Percentiles rank a stretch among this genome's conserved stretches.
Conservation (phyloP, 1,140 invertebrate species). For the Drosophila kepulauana region DNA sequence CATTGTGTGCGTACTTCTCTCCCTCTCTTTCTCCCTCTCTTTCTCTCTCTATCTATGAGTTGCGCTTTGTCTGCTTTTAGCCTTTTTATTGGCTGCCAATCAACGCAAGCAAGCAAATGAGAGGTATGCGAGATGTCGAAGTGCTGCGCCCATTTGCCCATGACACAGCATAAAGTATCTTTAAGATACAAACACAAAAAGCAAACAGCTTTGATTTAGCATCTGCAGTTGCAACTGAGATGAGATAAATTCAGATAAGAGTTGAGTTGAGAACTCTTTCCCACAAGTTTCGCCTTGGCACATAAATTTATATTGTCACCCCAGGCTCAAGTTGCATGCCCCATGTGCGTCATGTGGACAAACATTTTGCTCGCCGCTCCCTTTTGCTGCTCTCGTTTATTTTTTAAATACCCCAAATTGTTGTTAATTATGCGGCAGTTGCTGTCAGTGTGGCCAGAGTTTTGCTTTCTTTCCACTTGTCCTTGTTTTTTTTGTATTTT, state of each 20-base stretch:
- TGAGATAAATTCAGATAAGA: slow-evolving; percentile 16
- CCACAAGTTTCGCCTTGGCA: background rate
- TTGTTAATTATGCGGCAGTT: slow-evolving; percentile 69
- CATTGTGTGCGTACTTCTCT: background rate
- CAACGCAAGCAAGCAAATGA: slow-evolving; percentile 39
- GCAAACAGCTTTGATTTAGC: slow-evolving; percentile 64
- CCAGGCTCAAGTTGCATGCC: slow-evolving; percentile 19
- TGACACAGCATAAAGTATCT: slow-evolving; percentile 66
- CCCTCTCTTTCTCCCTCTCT: background rate
- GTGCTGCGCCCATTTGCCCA: slow-evolving; percentile 51
- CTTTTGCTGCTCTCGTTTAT: slow-evolving; percentile 8
- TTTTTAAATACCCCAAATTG: slow-evolving; percentile 67
- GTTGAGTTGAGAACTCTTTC: background rate
- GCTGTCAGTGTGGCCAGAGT: slow-evolving; percentile 49
- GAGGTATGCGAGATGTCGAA: slow-evolving; percentile 46
- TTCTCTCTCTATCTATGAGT: slow-evolving; percentile 5
- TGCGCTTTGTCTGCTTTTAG: slow-evolving; percentile 32
- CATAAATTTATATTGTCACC: slow-evolving; percentile 9
- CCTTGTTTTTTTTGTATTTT: slow-evolving; percentile 7
- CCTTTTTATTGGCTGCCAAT: slow-evolving; percentile 71
- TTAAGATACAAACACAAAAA: slow-evolving; percentile 29
- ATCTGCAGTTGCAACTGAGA: slow-evolving; percentile 8
- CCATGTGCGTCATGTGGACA: slow-evolving; percentile 60
- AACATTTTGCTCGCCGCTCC: slow-evolving; percentile 40
- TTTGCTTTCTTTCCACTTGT: background rate